phyloP scores from a whole-genome alignment of 2,888 invertebrate species.

The Pheosia gnoma region DNA sequence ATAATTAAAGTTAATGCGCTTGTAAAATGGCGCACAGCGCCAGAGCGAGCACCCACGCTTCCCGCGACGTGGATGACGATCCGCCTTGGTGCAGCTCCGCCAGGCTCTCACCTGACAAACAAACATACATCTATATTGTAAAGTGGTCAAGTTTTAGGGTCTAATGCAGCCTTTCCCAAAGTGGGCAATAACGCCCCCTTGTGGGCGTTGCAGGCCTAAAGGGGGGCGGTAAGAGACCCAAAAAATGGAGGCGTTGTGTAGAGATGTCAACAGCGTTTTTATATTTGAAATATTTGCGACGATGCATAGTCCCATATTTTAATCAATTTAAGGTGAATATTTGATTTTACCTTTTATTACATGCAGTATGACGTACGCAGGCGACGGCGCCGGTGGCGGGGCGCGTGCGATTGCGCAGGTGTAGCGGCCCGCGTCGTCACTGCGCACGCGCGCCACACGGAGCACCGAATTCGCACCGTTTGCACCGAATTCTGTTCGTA shows the following conservation, averaged over 20 bases:
- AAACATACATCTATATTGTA: conserved; percentile 15
- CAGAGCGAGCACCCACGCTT: conserved; percentile 40
- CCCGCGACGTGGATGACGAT: conserved; percentile 25
- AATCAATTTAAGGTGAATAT: too few relatives aligned
- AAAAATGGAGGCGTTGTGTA: too few relatives aligned
- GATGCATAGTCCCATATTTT: too few relatives aligned
- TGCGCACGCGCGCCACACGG: conserved; percentile 73
- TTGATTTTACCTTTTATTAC: conserved; percentile 70
- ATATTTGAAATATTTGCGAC: too few relatives aligned
- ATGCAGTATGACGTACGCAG: conserved; percentile 72
- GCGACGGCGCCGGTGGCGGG: conserved; percentile 64
- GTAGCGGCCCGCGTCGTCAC: conserved; percentile 74
- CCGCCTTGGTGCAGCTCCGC: conserved; percentile 77
- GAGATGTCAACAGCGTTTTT: too few relatives aligned
- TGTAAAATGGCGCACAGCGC: conserved; percentile 61
- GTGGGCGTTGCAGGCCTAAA: too few relatives aligned
- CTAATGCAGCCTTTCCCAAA: too few relatives aligned
- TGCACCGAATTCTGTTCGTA: conserved; percentile 75
- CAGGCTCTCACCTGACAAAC: conserved; percentile 69
- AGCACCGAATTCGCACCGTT: conserved; percentile 77
- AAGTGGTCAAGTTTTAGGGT: too few relatives aligned
- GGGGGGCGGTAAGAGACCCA: too few relatives aligned
- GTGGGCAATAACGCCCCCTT: too few relatives aligned
- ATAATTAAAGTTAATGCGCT: conserved; percentile 56
- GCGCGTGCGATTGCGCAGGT: conserved; percentile 72